phyloP scores from a whole-genome alignment of 2,888 invertebrate genomes.

The Agrotis puta region DNA sequence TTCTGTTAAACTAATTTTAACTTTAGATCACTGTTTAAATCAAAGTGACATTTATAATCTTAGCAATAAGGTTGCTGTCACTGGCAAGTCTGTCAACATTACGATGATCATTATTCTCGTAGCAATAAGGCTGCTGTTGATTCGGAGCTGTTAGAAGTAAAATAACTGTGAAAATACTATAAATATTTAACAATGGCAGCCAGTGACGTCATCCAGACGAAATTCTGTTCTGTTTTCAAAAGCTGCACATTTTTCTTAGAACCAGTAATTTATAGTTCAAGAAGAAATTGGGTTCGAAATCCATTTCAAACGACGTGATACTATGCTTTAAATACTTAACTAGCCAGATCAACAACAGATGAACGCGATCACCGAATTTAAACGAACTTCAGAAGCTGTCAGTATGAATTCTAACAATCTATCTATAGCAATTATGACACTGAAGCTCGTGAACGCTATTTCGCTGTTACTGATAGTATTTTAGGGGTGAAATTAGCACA shows the following conservation, averaged over 20 bases:
- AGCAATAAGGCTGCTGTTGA: too few species aligned
- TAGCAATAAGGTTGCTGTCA: too few species aligned
- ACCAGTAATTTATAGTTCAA: slow-evolving; percentile 22
- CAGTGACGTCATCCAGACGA: slow-evolving; percentile 9
- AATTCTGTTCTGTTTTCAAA: slow-evolving; percentile 22
- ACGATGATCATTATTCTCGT: too few species aligned
- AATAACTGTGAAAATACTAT: neutral
- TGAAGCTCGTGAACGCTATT: neutral
- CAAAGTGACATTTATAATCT: too few species aligned
- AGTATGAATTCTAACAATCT: neutral
- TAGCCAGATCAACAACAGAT: neutral
- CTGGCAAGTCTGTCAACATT: too few species aligned
- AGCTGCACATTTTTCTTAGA: slow-evolving; percentile 7
- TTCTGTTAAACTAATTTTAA: too few species aligned
- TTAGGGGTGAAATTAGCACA: too few species aligned
- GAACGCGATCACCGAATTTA: neutral
- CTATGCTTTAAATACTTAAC: neutral
- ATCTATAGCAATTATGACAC: neutral
- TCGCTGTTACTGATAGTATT: neutral
- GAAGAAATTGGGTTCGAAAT: slow-evolving; percentile 21
- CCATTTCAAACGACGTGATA: slow-evolving; percentile 7
- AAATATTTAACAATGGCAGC: slow-evolving; percentile 30
- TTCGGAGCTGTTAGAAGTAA: too few species aligned
- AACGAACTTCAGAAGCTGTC: neutral
- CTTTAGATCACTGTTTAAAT: too few species aligned